Evolutionary conservation across 1,140 invertebrate species (phyloP), one percentile per base, ranked within the genome.

Genomic region (Cydia strobilella): DNA sequence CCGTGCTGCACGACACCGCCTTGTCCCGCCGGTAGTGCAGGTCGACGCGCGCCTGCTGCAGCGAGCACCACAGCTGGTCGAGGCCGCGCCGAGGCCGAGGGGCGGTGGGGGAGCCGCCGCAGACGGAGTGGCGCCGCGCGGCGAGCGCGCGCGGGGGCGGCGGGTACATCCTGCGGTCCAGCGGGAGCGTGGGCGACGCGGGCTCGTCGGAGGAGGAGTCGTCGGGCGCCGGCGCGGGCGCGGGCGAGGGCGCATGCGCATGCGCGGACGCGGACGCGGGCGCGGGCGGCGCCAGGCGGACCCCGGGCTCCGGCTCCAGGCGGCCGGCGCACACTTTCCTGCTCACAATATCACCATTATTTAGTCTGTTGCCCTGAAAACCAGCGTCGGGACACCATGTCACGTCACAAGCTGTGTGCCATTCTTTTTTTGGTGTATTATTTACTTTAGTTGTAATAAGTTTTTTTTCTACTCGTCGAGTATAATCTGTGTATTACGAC

Each of bases 61-160:
- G 80, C 90, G 79, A 77, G 91, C n/a, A 65, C 59, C 62, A 73
- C 86, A 95, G 94, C 93, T 96, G 94, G 80, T 96, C 95, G 72
- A 96, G 94, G 83, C 94, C 94, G 75, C 95, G 91, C 76, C 94
- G 91, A 76, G 94, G 94, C 73, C 94, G 89, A 76, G 95, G 95
- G 59, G 94, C 93, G 3, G 95, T 95, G 15, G 97, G 96, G 77
- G 95, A 97, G 65, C 96, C 96, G 7, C 97, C 97, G 80, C 97
- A 97, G 79, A 98, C 97, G 5, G 97, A 98, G 71, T 98, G 97
- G 27, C 98, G 93, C 12, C 98, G 94, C 88, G 97, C 97, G 71
- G 94, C 90, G 74, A 94, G 93, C 25, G 95, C 94, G 48, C 96
- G 94, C 25, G 96, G 96, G 86, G 97, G 97, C 1, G 96, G 95